Evolutionary conservation across 2,113 vertebrate genomes (phyloP).

Genomic region (Leptocoma aspasia): DNA sequence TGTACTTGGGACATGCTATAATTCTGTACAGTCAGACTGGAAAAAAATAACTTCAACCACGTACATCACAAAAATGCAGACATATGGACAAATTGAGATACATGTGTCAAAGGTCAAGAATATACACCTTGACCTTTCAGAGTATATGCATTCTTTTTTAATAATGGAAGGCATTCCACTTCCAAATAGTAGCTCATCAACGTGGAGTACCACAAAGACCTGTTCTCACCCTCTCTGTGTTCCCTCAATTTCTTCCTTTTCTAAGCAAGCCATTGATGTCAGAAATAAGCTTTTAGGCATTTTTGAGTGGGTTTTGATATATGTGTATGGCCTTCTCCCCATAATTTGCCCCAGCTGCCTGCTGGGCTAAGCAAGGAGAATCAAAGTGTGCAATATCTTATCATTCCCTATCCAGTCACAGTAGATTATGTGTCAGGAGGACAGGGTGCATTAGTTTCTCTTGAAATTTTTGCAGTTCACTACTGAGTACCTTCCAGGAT

Average conservation of each 20-base stretch:
- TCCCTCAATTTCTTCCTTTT: not conserved
- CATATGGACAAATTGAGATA: not conserved
- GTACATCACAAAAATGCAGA: not conserved
- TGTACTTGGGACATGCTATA: not conserved
- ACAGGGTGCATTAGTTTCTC: not conserved
- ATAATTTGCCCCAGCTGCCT: not conserved
- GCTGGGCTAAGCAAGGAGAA: not conserved
- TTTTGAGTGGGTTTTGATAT: not conserved
- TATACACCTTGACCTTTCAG: not conserved
- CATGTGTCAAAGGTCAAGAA: not conserved
- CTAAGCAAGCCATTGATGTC: not conserved
- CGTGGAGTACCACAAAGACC: not conserved
- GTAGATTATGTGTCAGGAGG: not conserved
- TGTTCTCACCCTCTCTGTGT: not conserved
- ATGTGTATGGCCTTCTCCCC: not conserved
- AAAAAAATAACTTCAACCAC: not conserved
- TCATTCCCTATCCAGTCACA: not conserved
- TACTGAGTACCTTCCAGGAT: not conserved
- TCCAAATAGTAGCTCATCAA: not conserved
- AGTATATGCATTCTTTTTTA: not conserved
- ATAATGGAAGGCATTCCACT: not conserved
- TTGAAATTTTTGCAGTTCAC: not conserved
- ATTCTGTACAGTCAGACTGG: not conserved
- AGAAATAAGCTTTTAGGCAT: not conserved
- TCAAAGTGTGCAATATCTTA: not conserved